Evolutionary conservation across 2,797 vertebrate species (phyloP), one percentile per base, ranked within the genome.

Genomic region (Syngnathus rostellatus): DNA sequence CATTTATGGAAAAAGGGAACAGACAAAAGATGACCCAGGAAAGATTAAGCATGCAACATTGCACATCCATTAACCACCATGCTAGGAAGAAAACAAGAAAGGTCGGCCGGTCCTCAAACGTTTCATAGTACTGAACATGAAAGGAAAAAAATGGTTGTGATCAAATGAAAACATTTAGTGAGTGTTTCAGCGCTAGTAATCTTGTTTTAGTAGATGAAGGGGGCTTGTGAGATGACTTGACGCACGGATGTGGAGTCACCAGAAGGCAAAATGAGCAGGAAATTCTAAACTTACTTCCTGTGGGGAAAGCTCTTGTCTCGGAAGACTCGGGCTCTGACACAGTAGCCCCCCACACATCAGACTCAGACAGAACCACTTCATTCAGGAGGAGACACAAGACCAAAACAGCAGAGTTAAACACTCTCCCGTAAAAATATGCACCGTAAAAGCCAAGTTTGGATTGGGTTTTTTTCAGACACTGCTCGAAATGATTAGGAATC

Each of bases 241-340:
- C 82, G 80, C 77, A 72, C 4, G 6, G 16, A 8, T 25, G 60
- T 17, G 38, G 11, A 23, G 40, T 23, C 60, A 25, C 40, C 60
- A 62, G 40, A 45, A 17, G 16, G 62, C 66, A 71, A 72, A 70
- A 25, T 46, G 63, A 50, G 68, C 76, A 70, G 73, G 50, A 67
- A 65, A 67, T 65, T 63, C 38, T 46, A 72, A 83, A 96, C 96
- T 97, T 95, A 99, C 97, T 94, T 95, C 95, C 95, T 84, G 92
- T 90, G 72, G 96, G 93, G 81, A 97, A 97, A 76, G 92, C 82
- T 87, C 91, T 92, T 19, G 92, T 86, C 88, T 94, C 90, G 84
- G 94, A 89, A 77, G 94, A 94, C 75, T 97, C 93, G 48, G 94
- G 87, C 81, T 95, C 92, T 78, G 86, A 82, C 53, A 85, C 74